Percentiles rank a stretch among this genome's conserved stretches.
phyloP scores from a whole-genome alignment of 2,888 invertebrate species.

The Lepidochrysops patricia region DNA sequence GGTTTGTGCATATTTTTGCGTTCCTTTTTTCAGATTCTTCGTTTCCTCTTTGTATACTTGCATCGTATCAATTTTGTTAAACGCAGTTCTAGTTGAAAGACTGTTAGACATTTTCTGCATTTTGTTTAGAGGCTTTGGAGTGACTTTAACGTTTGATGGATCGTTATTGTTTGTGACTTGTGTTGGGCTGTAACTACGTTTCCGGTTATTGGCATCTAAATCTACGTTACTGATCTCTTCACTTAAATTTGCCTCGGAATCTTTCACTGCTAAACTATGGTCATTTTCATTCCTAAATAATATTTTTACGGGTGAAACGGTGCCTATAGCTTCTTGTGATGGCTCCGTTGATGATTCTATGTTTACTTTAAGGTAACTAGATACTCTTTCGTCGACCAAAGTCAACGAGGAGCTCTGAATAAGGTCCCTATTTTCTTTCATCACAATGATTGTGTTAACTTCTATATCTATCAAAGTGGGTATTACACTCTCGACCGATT shows the following conservation, averaged over 20 bases:
- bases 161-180: constrained; percentile 23
- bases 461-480: constrained; percentile 34
- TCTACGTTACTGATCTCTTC: constrained; percentile 23
- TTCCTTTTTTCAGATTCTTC: background rate
- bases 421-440: constrained; percentile 49
- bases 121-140: constrained; percentile 48
- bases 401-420: constrained; percentile 48
- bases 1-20: constrained; percentile 19
- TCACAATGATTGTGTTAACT: constrained; percentile 49
- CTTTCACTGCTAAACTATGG: constrained; percentile 20
- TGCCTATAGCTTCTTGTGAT: constrained; percentile 9
- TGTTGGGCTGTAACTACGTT: constrained; percentile 43
- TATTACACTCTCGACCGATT: constrained; percentile 28
- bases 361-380: constrained; percentile 25
- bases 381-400: constrained; percentile 44
- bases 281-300: constrained; percentile 32
- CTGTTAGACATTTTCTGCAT: constrained; percentile 43
- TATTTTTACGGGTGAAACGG: constrained; percentile 30
- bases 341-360: constrained; percentile 15
- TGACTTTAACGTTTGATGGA: constrained; percentile 30
- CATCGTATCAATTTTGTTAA: background rate
- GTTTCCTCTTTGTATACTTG: background rate
- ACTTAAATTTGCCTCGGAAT: constrained; percentile 29
- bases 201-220: constrained; percentile 32
- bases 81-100: constrained; percentile 20